Evolutionary conservation across 2,888 invertebrate species (phyloP).

Genomic region (Perizoma affinitatum): DNA sequence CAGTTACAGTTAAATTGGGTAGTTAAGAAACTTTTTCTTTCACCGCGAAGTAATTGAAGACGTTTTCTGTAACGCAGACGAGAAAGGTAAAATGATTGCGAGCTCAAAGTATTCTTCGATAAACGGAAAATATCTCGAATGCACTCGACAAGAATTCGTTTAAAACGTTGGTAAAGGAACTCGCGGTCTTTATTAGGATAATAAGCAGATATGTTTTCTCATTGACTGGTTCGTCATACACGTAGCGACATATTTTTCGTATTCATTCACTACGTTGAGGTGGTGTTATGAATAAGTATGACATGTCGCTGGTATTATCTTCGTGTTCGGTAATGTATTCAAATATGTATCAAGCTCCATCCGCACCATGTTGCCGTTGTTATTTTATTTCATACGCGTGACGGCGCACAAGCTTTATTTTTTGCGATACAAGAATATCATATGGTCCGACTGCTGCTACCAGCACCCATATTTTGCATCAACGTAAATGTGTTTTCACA

Average conservation of each 20-base stretch:
- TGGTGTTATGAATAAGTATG: conserved; percentile 79
- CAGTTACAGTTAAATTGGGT: too few species aligned
- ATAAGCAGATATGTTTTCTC: conserved; percentile 30
- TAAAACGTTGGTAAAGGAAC: conserved; percentile 22
- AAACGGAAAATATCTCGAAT: conserved; percentile 46
- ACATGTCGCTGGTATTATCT: conserved; percentile 75
- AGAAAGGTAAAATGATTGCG: conserved; percentile 47
- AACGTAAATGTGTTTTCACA: conserved; percentile 29
- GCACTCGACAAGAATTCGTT: conserved; percentile 28
- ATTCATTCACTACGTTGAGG: conserved; percentile 68
- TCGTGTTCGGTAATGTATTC: conserved; percentile 82
- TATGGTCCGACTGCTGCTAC: conserved; percentile 53
- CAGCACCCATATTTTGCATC: conserved; percentile 43
- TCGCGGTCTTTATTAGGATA: conserved; percentile 19
- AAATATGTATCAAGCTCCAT: conserved; percentile 82
- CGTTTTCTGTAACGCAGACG: conserved; percentile 33
- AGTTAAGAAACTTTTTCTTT: conserved; percentile 35
- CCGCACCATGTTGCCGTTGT: conserved; percentile 77
- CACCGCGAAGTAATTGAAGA: conserved; percentile 49
- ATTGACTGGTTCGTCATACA: conserved; percentile 32
- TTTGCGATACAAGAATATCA: conserved; percentile 64
- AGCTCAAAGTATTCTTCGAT: conserved; percentile 46
- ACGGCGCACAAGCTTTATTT: conserved; percentile 73
- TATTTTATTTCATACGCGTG: conserved; percentile 82
- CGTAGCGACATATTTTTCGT: conserved; percentile 53